Evolutionary conservation across 2,113 vertebrate genomes (phyloP), one percentile per base, ranked within the genome.

Genomic region (Ageneiosus marmoratus): DNA sequence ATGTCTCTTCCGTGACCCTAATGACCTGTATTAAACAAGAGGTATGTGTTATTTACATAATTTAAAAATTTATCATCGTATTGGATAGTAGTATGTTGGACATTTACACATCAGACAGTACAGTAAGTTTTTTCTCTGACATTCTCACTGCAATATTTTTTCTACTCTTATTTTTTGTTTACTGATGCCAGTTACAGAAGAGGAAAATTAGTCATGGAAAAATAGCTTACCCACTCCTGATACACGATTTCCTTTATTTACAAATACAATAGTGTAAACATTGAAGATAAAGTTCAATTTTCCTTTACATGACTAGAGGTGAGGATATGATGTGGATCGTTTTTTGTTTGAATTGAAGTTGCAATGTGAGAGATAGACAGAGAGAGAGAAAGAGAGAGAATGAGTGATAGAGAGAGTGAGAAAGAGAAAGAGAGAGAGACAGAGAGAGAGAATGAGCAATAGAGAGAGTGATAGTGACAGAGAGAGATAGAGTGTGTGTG

Each of bases 181-280:
- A 46, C 22, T 73, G n/a, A 81, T 12, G n/a, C 34, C 50, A 72
- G 63, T 50, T 56, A n/a, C 46, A 20, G 22, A 37, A 67, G 48
- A 24, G 44, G 12, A 41, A 41, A 41, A 41, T 41, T 41, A 41
- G 3, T 75, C 70, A 82, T 27, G 70, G 80, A 75, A 75, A 41
- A 82, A 50, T 32, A 9, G 24, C 44, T 20, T 41, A 34, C 5
- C 18, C 20, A n/a, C 65, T 22, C 27, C 60, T 34, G 69, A 82
- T 58, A 29, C 55, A 82, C 24, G 62, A 32, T 82, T 58, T 48
- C 51, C 67, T 70, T 79, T 48, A 60, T 70, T 70, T 79, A 78
- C 37, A 78, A 70, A 44, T 29, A 72, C 15, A 6, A 20, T 32
- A 12, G 69, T 6, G 9, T 73, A 72, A 73, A 81, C 65, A 70